A percentile compares a stretch with the other conserved stretches of the same genome.
Evolutionary conservation across 2,797 vertebrate species (phyloP).

Genomic region (Alouatta caraya): DNA sequence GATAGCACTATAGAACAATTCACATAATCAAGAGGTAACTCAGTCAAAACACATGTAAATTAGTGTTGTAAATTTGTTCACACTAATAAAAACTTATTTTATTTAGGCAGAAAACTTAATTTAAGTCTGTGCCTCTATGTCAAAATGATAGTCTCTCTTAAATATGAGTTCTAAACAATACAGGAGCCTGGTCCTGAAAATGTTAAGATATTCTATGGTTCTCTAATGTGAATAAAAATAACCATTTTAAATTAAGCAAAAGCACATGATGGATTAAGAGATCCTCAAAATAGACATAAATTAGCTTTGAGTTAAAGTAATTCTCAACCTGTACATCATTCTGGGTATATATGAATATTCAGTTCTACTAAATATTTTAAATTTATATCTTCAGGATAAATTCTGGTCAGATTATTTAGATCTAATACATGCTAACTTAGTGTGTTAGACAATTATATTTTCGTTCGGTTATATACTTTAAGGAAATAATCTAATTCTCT

Average conservation of each 20-base stretch:
- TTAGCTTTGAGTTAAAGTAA: not conserved
- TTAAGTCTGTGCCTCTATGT: not conserved
- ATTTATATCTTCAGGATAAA: not conserved
- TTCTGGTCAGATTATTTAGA: not conserved
- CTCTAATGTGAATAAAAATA: not conserved
- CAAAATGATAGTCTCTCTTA: not conserved
- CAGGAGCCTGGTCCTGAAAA: not conserved
- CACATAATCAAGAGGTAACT: not conserved
- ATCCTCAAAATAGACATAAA: not conserved
- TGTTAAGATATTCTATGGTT: not conserved
- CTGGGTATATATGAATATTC: not conserved
- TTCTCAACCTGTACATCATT: not conserved
- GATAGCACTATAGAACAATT: not conserved
- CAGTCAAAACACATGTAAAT: not conserved
- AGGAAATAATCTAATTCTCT: not conserved
- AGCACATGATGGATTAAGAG: not conserved
- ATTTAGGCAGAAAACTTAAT: not conserved
- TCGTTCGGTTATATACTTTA: not conserved
- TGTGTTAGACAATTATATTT: not conserved
- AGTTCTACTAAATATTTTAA: not conserved
- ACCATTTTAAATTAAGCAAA: not conserved
- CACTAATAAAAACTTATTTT: not conserved
- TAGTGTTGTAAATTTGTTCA: not conserved
- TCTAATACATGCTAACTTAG: not conserved
- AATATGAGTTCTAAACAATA: not conserved